phyloP scores from a whole-genome alignment of 2,113 vertebrate species.

The Dicaeum eximium region DNA sequence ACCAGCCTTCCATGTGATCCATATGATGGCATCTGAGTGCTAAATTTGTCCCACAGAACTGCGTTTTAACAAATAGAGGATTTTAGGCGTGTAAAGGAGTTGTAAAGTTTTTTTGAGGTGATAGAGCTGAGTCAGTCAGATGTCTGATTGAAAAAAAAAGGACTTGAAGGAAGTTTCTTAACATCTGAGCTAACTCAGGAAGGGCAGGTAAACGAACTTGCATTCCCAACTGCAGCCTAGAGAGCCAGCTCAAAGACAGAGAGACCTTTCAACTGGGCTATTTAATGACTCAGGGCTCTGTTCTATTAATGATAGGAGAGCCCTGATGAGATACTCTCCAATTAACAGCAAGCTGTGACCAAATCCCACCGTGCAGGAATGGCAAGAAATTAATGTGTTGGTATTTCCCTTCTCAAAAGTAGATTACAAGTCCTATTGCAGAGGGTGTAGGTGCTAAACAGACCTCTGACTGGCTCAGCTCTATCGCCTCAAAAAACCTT shows the following conservation, averaged over 20 bases:
- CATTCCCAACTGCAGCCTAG: not conserved
- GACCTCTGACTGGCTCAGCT: not conserved
- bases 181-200: conserved; percentile 18
- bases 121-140: too few relatives aligned
- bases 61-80: conserved; percentile 31
- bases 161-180: conserved; percentile 13
- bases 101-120: too few relatives aligned
- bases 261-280: not conserved
- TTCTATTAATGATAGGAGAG: not conserved
- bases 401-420: not conserved
- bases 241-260: not conserved
- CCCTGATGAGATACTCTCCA: not conserved
- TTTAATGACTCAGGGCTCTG: not conserved
- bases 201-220: conserved; percentile 50
- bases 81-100: not conserved
- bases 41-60: not conserved
- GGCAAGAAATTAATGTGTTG: not conserved
- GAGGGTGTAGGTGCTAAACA: not conserved
- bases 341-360: not conserved
- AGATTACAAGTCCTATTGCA: not conserved
- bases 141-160: not conserved
- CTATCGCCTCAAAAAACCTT: not conserved
- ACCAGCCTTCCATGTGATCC: conserved; percentile 60
- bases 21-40: conserved; percentile 47
- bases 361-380: not conserved